Evolutionary conservation across 2,113 vertebrate species (phyloP), one percentile per base, ranked within the genome.

Genomic region (Thunnus thynnus): DNA sequence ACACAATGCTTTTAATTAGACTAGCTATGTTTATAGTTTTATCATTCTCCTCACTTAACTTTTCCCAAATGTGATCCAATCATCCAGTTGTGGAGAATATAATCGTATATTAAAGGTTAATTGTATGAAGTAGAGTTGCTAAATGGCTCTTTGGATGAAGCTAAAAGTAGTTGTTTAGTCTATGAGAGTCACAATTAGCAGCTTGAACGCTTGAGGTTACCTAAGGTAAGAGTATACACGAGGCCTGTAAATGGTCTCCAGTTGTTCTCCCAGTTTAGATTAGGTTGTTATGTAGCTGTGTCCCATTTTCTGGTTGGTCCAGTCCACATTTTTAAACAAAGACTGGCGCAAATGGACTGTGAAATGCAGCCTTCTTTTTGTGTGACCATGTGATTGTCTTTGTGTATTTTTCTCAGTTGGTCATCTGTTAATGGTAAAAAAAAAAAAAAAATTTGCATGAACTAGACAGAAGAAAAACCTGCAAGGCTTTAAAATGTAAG

Each of bases 211-310:
- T 58, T 4, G 5, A 60, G 54, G 36, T 50, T 17, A 30, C 27
- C n/a, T 78, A 0, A 20, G 72, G 32, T 32, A 16, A 70, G 78
- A 54, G 18, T 22, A n/a, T 20, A 17, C 54, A 74, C 18, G 20
- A 22, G 13, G 41, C 12, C 13, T 10, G 13, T 18, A 76, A 72
- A 86, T 27, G 8, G 44, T 32, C 27, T 58, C 70, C 74, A 86
- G 65, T 61, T 65, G 69, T 72, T 22, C 44, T 1, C 30, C 13
- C 70, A 2, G 61, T 66, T 56, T 3, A 17, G 13, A 75, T 18
- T 14, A 36, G 3, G 22, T 36, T 52, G 79, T 50, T 72, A 71
- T 13, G 25, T 62, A 66, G n/a, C 25, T 62, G 5, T 3, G 1
- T 25, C 11, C 3, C n/a, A 46, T 14, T 48, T 51, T 3, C 0